Base-by-base conservation (phyloP, 2,113 vertebrate genomes). In the Trachemys scripta region DNA sequence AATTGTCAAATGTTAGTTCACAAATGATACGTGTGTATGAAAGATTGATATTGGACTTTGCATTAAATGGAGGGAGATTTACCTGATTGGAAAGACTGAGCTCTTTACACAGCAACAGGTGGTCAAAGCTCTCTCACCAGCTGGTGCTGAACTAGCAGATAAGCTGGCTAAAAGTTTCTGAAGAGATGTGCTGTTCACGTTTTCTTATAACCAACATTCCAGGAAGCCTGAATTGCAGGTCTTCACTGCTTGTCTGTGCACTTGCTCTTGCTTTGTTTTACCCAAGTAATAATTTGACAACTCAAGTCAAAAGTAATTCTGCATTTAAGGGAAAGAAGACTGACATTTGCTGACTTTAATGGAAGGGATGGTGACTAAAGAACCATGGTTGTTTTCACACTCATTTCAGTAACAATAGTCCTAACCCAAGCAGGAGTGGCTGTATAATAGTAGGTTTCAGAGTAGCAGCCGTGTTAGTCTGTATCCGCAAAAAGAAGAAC, bases 61-160 rank as follows among this genome's bases (percentile, higher is more conserved):
- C 0, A 0, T 10, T 8, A 3, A 94, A 87, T 1, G 6, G 14
- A 82, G 10, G 0, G 49, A 5, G 8, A 16, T 38, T 22, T 51
- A 85, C 4, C 3, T 89, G 87, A 42, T 2, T 65, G 89, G 78
- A 89, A 95, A 84, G 56, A 80, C 20, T 31, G 4, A 94, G 49
- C 38, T 50, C 86, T 24, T 54, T 45, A 84, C 72, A 75, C 31
- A 89, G 59, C 11, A 42, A 24, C 20, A 75, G 10, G 38, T 19
- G 20, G 38, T 78, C 31, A 80, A 80, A 2, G 1, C 49, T 84
- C 83, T 81, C 38, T 76, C 72, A 42, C 20, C 5, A 76, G 72
- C 5, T 27, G 83, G 19, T 76, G 38, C 22, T 56, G 54, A 20
- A 51, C 42, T 50, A 93, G 5, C 4, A 6, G 38, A 91, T 87